Evolutionary conservation across 2,113 vertebrate genomes (phyloP).

Genomic region (Gymnorhina tibicen): DNA sequence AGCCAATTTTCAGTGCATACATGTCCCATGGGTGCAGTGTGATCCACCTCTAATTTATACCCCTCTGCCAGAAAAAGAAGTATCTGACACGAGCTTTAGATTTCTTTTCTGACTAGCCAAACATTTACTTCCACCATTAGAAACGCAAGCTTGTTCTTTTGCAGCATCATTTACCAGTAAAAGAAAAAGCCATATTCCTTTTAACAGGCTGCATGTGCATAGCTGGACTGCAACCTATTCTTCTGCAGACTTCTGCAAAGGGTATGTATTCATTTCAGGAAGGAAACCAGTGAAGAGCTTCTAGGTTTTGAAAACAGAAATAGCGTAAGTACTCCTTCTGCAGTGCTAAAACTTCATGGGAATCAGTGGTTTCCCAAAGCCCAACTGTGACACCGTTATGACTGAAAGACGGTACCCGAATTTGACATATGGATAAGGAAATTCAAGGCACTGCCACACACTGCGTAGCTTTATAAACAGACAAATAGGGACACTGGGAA

Average conservation of each 20-base stretch:
- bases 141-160: not conserved
- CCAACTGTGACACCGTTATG: rapidly evolving
- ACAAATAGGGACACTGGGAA: rapidly evolving
- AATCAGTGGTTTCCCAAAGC: not conserved
- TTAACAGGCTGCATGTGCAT: not conserved
- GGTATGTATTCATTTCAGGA: not conserved
- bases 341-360: not conserved
- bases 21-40: rapidly evolving
- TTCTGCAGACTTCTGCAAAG: not conserved
- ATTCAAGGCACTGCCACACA: too few species aligned
- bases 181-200: not conserved
- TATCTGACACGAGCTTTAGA: not conserved
- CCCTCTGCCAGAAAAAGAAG: not conserved
- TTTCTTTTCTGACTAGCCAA: not conserved
- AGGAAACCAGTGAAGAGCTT: not conserved
- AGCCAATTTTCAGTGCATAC: not conserved
- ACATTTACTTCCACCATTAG: not conserved
- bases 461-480: not conserved
- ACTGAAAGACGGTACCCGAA: not conserved
- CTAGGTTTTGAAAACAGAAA: not conserved
- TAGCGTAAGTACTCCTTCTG: not conserved
- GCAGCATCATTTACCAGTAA: not conserved
- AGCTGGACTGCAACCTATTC: not conserved
- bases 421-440: not conserved
- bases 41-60: not conserved